These are phyloP conservation scores for Drosophila mojavensis DNA, from an alignment of 1,140 invertebrate species.

Conservation along the genomic window DNA sequence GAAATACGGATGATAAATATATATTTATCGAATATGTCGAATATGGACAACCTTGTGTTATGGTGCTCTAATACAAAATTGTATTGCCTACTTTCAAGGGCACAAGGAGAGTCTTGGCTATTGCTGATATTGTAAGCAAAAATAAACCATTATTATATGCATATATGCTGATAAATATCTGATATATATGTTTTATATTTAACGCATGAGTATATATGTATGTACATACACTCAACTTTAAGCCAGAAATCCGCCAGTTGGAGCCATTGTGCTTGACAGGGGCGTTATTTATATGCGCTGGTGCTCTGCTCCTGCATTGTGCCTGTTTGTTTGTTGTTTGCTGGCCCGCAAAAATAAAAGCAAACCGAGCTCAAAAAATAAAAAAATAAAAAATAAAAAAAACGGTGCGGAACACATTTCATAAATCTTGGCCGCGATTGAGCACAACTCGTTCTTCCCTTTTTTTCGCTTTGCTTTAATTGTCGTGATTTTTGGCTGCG, in stretches of 20 bases:
- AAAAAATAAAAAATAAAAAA: slow-evolving; percentile 28
- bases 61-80: too few species aligned
- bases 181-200: too few species aligned
- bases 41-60: too few species aligned
- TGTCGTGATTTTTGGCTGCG: slow-evolving; percentile 58
- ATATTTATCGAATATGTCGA: too few species aligned
- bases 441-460: slow-evolving; percentile 49
- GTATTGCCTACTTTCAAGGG: too few species aligned
- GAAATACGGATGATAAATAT: too few species aligned
- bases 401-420: slow-evolving; percentile 67
- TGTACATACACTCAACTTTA: not conserved
- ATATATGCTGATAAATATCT: not conserved
- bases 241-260: not conserved
- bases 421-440: slow-evolving; percentile 75
- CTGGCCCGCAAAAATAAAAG: slow-evolving; percentile 39
- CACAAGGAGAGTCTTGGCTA: too few species aligned
- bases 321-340: slow-evolving; percentile 35
- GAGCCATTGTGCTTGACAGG: slow-evolving; percentile 43
- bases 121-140: too few species aligned
- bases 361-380: not conserved
- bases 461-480: slow-evolving; percentile 46
- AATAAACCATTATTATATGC: not conserved
- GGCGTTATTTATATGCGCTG: slow-evolving; percentile 65
- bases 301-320: slow-evolving; percentile 36
- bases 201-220: not conserved